Evolutionary conservation across 1,140 invertebrate genomes (phyloP).

Genomic region (Probaryconus sp.): DNA sequence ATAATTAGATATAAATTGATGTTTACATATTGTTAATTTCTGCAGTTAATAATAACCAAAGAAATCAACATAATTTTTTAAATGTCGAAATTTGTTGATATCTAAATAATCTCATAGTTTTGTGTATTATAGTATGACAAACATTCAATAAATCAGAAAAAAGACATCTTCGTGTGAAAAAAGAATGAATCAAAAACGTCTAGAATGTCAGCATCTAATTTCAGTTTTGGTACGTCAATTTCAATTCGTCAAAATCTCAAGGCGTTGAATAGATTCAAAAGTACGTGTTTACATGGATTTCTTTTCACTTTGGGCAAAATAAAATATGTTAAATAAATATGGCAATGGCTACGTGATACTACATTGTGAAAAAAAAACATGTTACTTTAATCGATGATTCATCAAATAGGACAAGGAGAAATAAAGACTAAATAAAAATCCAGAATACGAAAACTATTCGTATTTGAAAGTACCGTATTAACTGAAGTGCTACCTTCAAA

Average conservation of each 20-base stretch:
- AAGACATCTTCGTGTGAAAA: conserved; percentile 18
- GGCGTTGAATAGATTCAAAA: neutral
- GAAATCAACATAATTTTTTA: too few species aligned
- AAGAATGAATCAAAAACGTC: neutral
- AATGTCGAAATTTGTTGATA: neutral
- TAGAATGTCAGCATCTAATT: conserved; percentile 43
- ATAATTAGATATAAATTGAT: too few species aligned
- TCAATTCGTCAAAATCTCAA: neutral
- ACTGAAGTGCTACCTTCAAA: conserved; percentile 50
- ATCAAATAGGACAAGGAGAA: conserved; percentile 1
- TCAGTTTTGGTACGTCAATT: conserved; percentile 32
- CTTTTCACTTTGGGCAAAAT: conserved; percentile 20
- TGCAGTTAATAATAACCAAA: too few species aligned
- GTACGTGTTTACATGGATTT: conserved; percentile 22
- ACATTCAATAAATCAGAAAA: conserved; percentile 6
- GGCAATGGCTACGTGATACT: conserved; percentile 24
- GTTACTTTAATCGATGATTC: conserved; percentile 53
- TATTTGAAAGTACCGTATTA: conserved; percentile 66
- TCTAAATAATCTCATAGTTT: conserved; percentile 22
- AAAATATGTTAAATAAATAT: conserved; percentile 52
- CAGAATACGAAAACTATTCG: conserved; percentile 48
- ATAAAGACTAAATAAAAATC: conserved; percentile 44
- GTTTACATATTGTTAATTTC: too few species aligned
- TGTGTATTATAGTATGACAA: conserved; percentile 25
- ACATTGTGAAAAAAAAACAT: conserved; percentile 49